These are phyloP conservation scores for Clavelina lepadiformis DNA, from an alignment of 23 tunicate species.

Conservation along the genomic window DNA sequence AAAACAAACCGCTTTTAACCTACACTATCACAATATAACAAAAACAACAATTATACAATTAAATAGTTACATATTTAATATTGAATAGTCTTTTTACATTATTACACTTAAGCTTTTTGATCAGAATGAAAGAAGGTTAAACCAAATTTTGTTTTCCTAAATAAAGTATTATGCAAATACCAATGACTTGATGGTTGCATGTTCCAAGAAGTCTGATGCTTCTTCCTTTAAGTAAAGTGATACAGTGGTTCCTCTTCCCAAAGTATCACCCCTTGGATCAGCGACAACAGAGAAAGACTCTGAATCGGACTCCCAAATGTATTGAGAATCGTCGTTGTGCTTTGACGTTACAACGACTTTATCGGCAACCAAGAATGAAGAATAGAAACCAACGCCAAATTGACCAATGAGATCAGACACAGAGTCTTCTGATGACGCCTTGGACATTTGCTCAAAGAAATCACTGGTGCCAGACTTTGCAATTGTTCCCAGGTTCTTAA, in stretches of 20 bases:
- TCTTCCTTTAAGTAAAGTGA: conserved; percentile 98
- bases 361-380: conserved; percentile 97
- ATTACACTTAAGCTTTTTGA: not conserved
- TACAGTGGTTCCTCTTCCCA: conserved; percentile 94
- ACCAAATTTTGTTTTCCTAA: not conserved
- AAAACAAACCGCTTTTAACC: not conserved
- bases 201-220: conserved; percentile 88
- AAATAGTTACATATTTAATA: no score
- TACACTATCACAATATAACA: not conserved
- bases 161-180: conserved; percentile 18
- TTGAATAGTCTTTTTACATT: not conserved
- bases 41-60: not conserved
- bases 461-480: conserved; percentile 99
- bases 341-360: conserved; percentile 95
- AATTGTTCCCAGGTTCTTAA: conserved; percentile 95
- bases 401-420: conserved; percentile 99
- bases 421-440: conserved; percentile 72
- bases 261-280: conserved; percentile 94
- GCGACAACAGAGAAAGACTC: conserved; percentile 82
- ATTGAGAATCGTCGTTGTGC: conserved; percentile 92
- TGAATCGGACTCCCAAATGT: conserved; percentile 99
- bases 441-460: conserved; percentile 94
- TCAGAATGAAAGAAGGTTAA: not conserved
- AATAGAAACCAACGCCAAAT: conserved; percentile 99
- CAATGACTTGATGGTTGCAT: conserved; percentile 59